Evolutionary conservation across 2,797 vertebrate species (phyloP).

Genomic region (Diceros bicornis): DNA sequence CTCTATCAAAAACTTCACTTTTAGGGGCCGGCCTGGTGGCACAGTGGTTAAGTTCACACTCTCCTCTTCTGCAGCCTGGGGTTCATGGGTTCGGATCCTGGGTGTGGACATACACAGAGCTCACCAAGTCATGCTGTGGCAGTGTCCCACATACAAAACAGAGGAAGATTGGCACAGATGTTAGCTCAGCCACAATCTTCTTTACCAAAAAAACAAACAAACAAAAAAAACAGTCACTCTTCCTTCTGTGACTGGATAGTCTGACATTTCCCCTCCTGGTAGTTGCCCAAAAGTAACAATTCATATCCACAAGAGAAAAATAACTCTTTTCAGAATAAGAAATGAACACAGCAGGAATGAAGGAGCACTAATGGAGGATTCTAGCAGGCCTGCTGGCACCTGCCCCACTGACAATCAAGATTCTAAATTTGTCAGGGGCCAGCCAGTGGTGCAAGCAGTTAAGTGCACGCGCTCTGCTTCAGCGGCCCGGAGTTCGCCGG

Average conservation of each 20-base stretch:
- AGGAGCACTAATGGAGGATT: not conserved
- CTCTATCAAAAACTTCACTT: not conserved
- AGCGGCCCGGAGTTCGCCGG: too few relatives aligned
- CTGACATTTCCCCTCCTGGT: not conserved
- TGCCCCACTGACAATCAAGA: not conserved
- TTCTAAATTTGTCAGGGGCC: not conserved
- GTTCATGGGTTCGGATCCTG: too few relatives aligned
- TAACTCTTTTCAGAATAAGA: not conserved
- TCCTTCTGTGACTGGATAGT: not conserved
- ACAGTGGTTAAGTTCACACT: too few relatives aligned
- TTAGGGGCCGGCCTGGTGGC: not conserved
- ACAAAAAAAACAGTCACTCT: not conserved
- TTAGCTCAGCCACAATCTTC: too few relatives aligned
- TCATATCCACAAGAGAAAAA: not conserved
- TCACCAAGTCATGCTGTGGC: too few relatives aligned
- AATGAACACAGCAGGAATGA: not conserved
- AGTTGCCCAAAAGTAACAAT: not conserved
- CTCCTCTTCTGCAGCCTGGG: too few relatives aligned
- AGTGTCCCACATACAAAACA: too few relatives aligned
- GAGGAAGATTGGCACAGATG: too few relatives aligned
- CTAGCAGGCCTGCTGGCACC: not conserved
- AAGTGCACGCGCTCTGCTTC: too few relatives aligned
- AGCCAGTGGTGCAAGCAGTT: too few relatives aligned
- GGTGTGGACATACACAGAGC: too few relatives aligned
- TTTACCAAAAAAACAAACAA: too few relatives aligned